Conservation (phyloP, 2,113 vertebrate genomes). For the Limanda limanda region DNA sequence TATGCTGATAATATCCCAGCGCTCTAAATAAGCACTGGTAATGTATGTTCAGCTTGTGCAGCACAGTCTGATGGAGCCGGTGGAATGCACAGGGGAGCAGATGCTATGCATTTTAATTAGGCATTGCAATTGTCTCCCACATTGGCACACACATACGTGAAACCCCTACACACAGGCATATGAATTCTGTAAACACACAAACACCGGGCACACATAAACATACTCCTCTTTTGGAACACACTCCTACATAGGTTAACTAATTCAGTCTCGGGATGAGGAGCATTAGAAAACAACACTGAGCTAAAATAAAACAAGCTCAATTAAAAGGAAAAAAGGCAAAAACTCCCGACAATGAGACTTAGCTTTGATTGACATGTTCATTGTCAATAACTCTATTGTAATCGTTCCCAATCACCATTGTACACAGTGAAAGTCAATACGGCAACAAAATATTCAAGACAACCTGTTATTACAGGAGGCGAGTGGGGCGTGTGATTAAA, state of each 20-base stretch:
- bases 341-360: conserved; percentile 20
- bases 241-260: conserved; percentile 32
- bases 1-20: conserved; percentile 4
- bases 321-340: not conserved
- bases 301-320: conserved; percentile 11
- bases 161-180: not conserved
- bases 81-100: conserved; percentile 9
- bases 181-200: conserved; percentile 26
- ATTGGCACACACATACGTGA: conserved; percentile 1
- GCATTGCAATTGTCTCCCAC: not conserved
- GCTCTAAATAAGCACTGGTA: conserved; percentile 1
- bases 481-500: conserved; percentile 30
- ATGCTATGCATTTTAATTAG: conserved; percentile 37
- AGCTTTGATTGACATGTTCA: conserved; percentile 43
- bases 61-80: not conserved
- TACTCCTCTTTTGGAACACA: not conserved
- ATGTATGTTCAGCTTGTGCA: conserved; percentile 11
- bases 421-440: conserved; percentile 45
- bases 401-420: conserved; percentile 38
- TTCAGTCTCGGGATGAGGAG: conserved; percentile 5
- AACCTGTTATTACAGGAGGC: conserved; percentile 48
- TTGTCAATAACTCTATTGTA: conserved; percentile 29
- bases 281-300: conserved; percentile 10
- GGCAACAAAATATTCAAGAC: conserved; percentile 41
- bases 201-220: not conserved